Evolutionary conservation across 2,797 vertebrate species (phyloP).

Genomic region (Pampus argenteus): DNA sequence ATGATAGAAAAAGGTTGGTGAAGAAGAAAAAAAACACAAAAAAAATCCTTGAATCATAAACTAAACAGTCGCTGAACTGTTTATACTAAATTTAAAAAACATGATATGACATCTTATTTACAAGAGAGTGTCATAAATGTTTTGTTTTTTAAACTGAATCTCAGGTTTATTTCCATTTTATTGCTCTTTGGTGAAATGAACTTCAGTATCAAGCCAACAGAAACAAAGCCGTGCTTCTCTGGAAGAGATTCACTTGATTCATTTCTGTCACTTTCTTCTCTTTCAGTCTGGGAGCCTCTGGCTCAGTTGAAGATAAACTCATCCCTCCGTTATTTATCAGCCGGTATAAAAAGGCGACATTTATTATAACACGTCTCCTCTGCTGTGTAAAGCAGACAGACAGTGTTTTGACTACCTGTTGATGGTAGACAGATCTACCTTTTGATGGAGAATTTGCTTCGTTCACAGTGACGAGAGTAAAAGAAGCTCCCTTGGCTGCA

Average conservation of each 20-base stretch:
- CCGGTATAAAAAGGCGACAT: constrained; percentile 16
- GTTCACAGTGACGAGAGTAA: not conserved
- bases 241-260: not conserved
- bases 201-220: not conserved
- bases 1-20: not conserved
- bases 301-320: constrained; percentile 3
- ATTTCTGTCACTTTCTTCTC: not conserved
- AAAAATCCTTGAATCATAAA: not conserved
- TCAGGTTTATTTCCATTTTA: not conserved
- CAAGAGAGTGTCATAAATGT: not conserved
- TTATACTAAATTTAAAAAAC: constrained; percentile 12
- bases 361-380: not conserved
- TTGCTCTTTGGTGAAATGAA: not conserved
- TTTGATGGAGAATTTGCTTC: constrained; percentile 16
- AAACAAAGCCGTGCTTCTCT: not conserved
- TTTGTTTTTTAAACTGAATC: not conserved
- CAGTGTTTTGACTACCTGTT: constrained; percentile 44
- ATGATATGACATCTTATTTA: constrained; percentile 4
- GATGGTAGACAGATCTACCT: constrained; percentile 8
- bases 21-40: not conserved
- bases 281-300: not conserved
- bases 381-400: constrained; percentile 33
- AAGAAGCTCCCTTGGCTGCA: not conserved
- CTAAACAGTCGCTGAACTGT: constrained; percentile 17
- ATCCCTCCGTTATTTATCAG: constrained; percentile 5